A percentile compares a stretch with the other conserved stretches of the same genome.
These are phyloP conservation scores for Euzetes globulus DNA, from an alignment of 2,888 invertebrate genomes.

Conservation along the genomic window DNA sequence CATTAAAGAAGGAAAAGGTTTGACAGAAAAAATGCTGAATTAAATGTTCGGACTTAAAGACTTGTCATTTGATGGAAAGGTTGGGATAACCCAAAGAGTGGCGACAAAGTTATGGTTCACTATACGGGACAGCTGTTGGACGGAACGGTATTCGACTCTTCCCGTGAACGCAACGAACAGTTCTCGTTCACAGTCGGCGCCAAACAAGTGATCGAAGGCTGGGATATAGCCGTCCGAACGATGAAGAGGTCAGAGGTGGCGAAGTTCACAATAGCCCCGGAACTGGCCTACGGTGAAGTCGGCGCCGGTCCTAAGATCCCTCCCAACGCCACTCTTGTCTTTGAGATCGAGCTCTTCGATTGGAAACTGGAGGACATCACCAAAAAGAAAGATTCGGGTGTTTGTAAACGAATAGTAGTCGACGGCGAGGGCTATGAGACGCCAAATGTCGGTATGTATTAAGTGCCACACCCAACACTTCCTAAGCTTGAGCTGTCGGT, in stretches of 20 bases:
- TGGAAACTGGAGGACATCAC: slow-evolving; percentile 86
- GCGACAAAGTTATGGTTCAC: slow-evolving; percentile 68
- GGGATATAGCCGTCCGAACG: slow-evolving; percentile 86
- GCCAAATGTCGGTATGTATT: slow-evolving; percentile 57
- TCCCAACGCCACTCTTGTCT: slow-evolving; percentile 70
- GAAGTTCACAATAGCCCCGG: slow-evolving; percentile 70
- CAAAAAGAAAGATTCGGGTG: slow-evolving; percentile 70
- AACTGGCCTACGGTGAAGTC: slow-evolving; percentile 78
- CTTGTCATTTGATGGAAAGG: slow-evolving; percentile 50
- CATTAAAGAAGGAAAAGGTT: slow-evolving; percentile 57
- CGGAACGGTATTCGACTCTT: slow-evolving; percentile 88
- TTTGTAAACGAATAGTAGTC: slow-evolving; percentile 63
- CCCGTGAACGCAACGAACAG: slow-evolving; percentile 68
- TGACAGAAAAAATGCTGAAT: not conserved
- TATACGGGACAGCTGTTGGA: slow-evolving; percentile 80
- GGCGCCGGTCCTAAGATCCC: slow-evolving; percentile 85
- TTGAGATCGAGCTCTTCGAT: slow-evolving; percentile 72
- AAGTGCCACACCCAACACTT: not conserved
- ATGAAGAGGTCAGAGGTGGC: slow-evolving; percentile 88
- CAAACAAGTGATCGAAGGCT: slow-evolving; percentile 80
- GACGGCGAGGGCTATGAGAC: slow-evolving; percentile 62
- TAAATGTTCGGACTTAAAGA: not conserved
- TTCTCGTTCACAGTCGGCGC: slow-evolving; percentile 81
- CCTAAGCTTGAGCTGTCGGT: not conserved
- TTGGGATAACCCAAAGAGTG: slow-evolving; percentile 60